Evolutionary conservation across 2,113 vertebrate species (phyloP).

Genomic region (Chiloscyllium plagiosum): DNA sequence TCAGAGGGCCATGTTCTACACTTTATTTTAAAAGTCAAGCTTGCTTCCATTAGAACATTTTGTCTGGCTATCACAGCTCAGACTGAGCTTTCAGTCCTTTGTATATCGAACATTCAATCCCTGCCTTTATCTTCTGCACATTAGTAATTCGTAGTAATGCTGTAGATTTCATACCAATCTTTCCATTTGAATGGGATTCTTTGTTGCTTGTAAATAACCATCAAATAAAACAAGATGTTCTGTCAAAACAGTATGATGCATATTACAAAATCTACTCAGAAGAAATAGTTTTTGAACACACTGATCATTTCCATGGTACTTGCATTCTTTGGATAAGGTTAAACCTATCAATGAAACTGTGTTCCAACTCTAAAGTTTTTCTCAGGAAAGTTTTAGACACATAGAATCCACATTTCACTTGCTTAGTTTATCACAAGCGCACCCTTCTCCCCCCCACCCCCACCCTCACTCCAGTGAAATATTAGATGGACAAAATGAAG

Average conservation of each 20-base stretch:
- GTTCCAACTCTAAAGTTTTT: background rate
- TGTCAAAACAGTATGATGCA: background rate
- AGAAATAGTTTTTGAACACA: background rate
- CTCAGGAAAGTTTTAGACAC: background rate
- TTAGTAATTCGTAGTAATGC: background rate
- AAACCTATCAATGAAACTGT: background rate
- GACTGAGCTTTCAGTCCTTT: background rate
- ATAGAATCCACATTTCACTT: no score
- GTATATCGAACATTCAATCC: background rate
- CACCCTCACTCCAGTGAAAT: background rate
- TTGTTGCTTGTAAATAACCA: background rate
- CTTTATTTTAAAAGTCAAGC: background rate
- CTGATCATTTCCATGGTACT: background rate
- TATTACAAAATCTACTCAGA: background rate
- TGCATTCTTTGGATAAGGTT: background rate
- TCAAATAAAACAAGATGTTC: slow-evolving; percentile 6
- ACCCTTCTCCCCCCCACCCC: no score
- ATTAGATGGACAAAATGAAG: background rate
- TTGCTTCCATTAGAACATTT: background rate
- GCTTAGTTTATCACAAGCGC: background rate
- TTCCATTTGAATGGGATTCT: background rate
- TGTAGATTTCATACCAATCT: background rate
- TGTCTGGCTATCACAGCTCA: background rate
- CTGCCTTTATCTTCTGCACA: background rate
- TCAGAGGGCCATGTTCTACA: background rate